Evolutionary conservation across 2,888 invertebrate genomes (phyloP).

Genomic region (Norana najaformis): DNA sequence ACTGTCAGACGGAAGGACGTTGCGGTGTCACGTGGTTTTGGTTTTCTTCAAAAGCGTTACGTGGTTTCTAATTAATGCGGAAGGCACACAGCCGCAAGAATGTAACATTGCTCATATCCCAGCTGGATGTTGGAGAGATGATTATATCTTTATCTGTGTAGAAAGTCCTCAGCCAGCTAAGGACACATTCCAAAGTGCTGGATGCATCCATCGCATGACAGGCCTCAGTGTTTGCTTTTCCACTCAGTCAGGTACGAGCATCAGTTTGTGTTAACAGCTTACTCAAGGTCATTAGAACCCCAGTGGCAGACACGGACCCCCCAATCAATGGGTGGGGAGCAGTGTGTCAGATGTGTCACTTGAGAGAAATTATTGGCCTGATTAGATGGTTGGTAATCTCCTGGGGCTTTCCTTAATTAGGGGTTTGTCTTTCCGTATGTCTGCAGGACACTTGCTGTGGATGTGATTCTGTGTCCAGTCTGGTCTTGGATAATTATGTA

Average conservation of each 20-base stretch:
- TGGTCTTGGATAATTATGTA: background rate
- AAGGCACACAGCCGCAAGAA: background rate
- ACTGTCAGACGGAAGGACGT: background rate
- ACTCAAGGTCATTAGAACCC: background rate
- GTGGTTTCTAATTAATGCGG: background rate
- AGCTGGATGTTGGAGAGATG: background rate
- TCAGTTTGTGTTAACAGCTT: background rate
- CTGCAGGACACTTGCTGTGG: background rate
- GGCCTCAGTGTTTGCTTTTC: background rate
- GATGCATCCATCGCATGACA: background rate
- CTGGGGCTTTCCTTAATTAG: background rate
- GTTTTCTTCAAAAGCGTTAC: background rate
- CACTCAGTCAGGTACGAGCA: background rate
- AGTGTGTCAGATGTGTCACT: slow-evolving; percentile 4
- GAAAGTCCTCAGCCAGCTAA: background rate
- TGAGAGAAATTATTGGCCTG: background rate
- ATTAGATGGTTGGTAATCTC: background rate
- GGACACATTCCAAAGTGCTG: background rate
- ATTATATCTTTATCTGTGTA: background rate
- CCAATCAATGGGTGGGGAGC: background rate
- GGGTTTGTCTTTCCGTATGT: background rate
- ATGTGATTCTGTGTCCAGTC: background rate
- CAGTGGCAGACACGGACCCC: background rate
- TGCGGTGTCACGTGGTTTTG: background rate
- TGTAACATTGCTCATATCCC: background rate